Conservation (phyloP, 2,888 invertebrate genomes). For the Cybosia mesomella region DNA sequence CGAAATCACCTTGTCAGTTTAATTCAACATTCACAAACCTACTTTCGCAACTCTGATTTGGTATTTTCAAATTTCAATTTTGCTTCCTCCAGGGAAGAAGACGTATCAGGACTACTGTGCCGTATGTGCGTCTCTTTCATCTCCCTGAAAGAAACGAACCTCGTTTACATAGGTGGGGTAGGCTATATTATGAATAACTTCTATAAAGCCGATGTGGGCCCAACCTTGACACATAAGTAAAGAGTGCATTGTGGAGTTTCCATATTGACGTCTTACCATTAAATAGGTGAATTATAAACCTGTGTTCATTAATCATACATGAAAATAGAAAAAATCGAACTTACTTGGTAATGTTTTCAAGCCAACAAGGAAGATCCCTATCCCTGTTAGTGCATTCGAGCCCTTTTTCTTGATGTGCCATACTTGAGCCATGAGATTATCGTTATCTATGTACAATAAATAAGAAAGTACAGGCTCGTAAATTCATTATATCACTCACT, state of each 20-base stretch:
- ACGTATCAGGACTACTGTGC: conserved; percentile 60
- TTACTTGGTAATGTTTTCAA: conserved; percentile 82
- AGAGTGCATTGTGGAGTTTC: conserved; percentile 56
- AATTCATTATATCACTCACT: conserved; percentile 39
- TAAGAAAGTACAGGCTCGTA: conserved; percentile 34
- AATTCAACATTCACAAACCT: conserved; percentile 19
- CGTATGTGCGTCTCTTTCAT: conserved; percentile 80
- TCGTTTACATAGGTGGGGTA: conserved; percentile 13
- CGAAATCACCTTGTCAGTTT: neutral
- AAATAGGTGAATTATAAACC: conserved; percentile 32
- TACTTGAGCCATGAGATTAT: conserved; percentile 74
- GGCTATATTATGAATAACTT: conserved; percentile 14
- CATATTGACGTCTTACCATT: conserved; percentile 53
- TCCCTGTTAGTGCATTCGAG: conserved; percentile 68
- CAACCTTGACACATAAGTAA: conserved; percentile 66
- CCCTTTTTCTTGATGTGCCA: conserved; percentile 76
- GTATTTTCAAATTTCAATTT: conserved; percentile 55
- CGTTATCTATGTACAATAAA: conserved; percentile 42
- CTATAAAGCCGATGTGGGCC: conserved; percentile 34
- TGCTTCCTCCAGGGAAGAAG: conserved; percentile 57
- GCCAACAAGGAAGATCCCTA: conserved; percentile 74
- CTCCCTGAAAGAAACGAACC: conserved; percentile 66
- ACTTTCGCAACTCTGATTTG: conserved; percentile 67
- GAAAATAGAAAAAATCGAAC: conserved; percentile 43
- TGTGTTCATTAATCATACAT: conserved; percentile 60